These are phyloP conservation scores for Proctacanthus coquilletti DNA, from an alignment of 1,140 invertebrate species.

Conservation along the genomic window DNA sequence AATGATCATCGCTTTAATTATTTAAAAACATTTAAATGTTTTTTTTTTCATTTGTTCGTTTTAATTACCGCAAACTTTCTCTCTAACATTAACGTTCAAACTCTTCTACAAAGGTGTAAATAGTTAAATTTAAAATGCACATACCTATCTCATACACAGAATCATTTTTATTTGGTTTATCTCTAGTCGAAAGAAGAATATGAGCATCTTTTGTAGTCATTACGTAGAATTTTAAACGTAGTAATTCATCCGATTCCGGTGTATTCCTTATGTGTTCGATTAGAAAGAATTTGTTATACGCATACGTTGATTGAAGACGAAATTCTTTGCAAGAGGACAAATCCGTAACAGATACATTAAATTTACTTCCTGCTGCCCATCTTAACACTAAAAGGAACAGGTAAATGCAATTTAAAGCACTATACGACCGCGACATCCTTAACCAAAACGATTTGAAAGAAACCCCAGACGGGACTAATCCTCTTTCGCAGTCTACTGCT, in stretches of 20 bases:
- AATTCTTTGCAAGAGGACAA: slow-evolving; percentile 17
- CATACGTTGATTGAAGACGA: slow-evolving; percentile 14
- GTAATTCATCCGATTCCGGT: slow-evolving; percentile 11
- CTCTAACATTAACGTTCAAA: too few species aligned
- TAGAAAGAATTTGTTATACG: slow-evolving; percentile 17
- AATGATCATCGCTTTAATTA: too few species aligned
- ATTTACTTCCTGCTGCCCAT: slow-evolving; percentile 12
- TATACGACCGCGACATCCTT: too few species aligned
- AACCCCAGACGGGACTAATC: too few species aligned
- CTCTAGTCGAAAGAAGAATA: slow-evolving; percentile 20
- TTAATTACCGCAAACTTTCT: too few species aligned
- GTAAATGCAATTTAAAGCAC: too few species aligned
- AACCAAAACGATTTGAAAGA: too few species aligned
- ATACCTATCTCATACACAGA: slow-evolving; percentile 24
- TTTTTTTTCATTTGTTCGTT: too few species aligned
- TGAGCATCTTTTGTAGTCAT: slow-evolving; percentile 24
- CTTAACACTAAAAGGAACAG: slow-evolving; percentile 8
- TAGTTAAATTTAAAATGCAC: not conserved
- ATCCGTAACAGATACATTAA: slow-evolving; percentile 19
- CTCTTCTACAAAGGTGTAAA: not conserved
- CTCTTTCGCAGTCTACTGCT: too few species aligned
- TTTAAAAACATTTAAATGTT: too few species aligned
- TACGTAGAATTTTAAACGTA: slow-evolving; percentile 27
- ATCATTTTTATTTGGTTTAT: slow-evolving; percentile 11
- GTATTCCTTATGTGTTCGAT: slow-evolving; percentile 17